Percentiles rank a stretch among this genome's conserved stretches.
Evolutionary conservation across 2,797 vertebrate species (phyloP).

Genomic region (Vipera latastei): DNA sequence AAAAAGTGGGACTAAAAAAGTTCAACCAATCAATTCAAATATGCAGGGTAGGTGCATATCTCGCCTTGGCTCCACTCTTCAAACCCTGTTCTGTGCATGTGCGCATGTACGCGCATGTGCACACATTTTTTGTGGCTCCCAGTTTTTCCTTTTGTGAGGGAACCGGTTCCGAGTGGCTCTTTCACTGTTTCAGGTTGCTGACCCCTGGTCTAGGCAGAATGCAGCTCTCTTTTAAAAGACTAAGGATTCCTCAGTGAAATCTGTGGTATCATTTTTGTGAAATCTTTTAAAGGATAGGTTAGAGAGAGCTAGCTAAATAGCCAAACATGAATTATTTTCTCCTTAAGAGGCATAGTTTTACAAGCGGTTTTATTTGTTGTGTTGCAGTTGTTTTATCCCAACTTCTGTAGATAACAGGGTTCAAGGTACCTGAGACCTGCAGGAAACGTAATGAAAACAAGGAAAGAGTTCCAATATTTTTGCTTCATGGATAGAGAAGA

Average conservation of each 20-base stretch:
- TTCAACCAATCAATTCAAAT: too few relatives aligned
- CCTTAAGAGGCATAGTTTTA: not conserved
- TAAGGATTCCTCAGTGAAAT: not conserved
- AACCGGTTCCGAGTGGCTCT: too few relatives aligned
- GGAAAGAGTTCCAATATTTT: constrained; percentile 40
- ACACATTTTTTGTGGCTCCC: too few relatives aligned
- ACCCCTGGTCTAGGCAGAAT: not conserved
- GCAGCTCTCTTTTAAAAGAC: not conserved
- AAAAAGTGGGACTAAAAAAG: too few relatives aligned
- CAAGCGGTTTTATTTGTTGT: not conserved
- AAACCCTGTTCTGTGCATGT: too few relatives aligned
- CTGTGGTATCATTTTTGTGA: not conserved
- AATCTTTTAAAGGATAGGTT: not conserved
- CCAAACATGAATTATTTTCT: not conserved
- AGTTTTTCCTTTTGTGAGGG: too few relatives aligned
- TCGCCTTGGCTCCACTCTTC: too few relatives aligned
- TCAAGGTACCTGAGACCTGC: constrained; percentile 38
- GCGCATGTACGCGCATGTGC: too few relatives aligned
- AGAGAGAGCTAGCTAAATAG: not conserved
- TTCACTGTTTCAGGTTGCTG: too few relatives aligned
- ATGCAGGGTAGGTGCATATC: too few relatives aligned
- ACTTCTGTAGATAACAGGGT: not conserved
- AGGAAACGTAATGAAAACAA: constrained; percentile 4
- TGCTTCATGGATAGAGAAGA: constrained; percentile 53
- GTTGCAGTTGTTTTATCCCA: not conserved